Evolutionary conservation across 2,888 invertebrate genomes (phyloP).

Genomic region (Rhagophthalmus giganteus): DNA sequence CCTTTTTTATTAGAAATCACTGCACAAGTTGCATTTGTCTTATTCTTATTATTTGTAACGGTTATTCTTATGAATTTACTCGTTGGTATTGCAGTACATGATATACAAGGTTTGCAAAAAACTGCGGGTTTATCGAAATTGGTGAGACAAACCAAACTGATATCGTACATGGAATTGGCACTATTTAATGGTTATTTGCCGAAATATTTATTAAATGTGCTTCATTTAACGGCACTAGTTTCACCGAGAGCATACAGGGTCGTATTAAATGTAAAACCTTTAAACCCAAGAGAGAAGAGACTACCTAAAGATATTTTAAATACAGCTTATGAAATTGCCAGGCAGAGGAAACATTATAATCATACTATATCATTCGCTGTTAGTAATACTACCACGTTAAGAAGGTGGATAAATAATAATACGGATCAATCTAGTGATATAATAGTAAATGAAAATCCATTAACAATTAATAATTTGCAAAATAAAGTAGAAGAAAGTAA

Average conservation of each 20-base stretch:
- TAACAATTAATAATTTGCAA: slow-evolving; percentile 62
- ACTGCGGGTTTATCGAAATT: slow-evolving; percentile 82
- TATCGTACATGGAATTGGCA: slow-evolving; percentile 82
- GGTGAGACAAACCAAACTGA: slow-evolving; percentile 83
- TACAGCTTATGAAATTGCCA: slow-evolving; percentile 80
- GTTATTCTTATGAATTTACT: slow-evolving; percentile 84
- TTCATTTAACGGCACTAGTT: slow-evolving; percentile 78
- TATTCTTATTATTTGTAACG: slow-evolving; percentile 81
- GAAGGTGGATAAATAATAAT: slow-evolving; percentile 68
- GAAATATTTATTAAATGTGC: slow-evolving; percentile 70
- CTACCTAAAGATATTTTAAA: slow-evolving; percentile 78
- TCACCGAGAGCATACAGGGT: slow-evolving; percentile 82
- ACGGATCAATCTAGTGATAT: slow-evolving; percentile 53
- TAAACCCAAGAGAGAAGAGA: slow-evolving; percentile 81
- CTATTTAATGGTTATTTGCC: slow-evolving; percentile 79
- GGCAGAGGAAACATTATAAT: slow-evolving; percentile 71
- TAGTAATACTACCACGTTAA: slow-evolving; percentile 66
- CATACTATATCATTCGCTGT: slow-evolving; percentile 70
- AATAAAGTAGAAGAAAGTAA: slow-evolving; percentile 69
- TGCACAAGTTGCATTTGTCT: slow-evolving; percentile 78
- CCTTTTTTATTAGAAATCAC: slow-evolving; percentile 77
- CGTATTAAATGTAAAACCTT: slow-evolving; percentile 78
- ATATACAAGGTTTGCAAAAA: slow-evolving; percentile 83
- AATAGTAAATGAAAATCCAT: slow-evolving; percentile 49
- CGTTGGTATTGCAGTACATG: slow-evolving; percentile 86